These are phyloP conservation scores for Pantelozetes paolii DNA, from an alignment of 2,888 invertebrate genomes.

Conservation along the genomic window DNA sequence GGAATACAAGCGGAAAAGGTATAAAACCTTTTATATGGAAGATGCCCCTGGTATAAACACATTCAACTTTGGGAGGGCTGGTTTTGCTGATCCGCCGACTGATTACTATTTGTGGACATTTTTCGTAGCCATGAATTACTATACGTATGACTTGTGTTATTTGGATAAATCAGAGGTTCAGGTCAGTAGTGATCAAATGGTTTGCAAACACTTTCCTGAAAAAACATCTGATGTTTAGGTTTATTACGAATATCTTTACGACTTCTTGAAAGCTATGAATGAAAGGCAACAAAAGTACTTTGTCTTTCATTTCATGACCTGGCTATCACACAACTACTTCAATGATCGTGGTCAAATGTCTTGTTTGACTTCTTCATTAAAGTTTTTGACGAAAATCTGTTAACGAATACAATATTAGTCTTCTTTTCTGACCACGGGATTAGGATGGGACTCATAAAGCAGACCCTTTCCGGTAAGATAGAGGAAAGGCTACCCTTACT, in stretches of 20 bases:
- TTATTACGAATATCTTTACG: neutral
- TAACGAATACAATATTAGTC: slow-evolving; percentile 66
- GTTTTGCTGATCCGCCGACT: no score
- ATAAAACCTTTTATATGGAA: no score
- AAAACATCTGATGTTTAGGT: neutral
- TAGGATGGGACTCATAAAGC: slow-evolving; percentile 74
- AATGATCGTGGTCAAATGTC: slow-evolving; percentile 52
- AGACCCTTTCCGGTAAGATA: slow-evolving; percentile 61
- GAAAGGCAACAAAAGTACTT: slow-evolving; percentile 46
- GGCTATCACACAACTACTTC: slow-evolving; percentile 52
- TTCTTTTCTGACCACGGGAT: slow-evolving; percentile 84
- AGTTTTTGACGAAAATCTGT: slow-evolving; percentile 57
- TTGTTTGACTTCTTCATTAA: slow-evolving; percentile 58
- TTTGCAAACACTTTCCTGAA: no score
- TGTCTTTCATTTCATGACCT: slow-evolving; percentile 51
- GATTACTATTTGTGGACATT: no score
- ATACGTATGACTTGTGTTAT: no score
- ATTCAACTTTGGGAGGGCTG: no score
- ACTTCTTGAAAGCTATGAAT: neutral
- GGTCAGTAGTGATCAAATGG: no score
- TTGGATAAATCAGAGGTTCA: no score
- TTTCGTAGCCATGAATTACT: no score
- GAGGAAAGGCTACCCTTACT: slow-evolving; percentile 54
- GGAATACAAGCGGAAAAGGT: no score
- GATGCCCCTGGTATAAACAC: no score